Evolutionary conservation across 2,888 invertebrate genomes (phyloP).

Genomic region (Mycogona germanica): DNA sequence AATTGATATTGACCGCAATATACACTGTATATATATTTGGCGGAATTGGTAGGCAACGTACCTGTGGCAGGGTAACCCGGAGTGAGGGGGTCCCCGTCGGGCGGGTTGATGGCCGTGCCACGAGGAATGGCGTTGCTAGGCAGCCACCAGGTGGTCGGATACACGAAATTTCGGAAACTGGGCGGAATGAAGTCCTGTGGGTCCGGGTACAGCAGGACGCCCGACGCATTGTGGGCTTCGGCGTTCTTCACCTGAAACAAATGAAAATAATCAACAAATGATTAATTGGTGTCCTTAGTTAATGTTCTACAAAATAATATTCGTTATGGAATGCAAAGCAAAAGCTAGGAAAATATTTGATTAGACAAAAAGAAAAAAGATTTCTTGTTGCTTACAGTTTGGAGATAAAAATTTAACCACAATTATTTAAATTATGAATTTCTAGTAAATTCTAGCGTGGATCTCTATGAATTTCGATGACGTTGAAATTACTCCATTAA

Average conservation of each 20-base stretch:
- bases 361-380: too few species aligned
- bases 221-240: constrained; percentile 32
- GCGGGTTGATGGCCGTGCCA: constrained; percentile 32
- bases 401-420: too few species aligned
- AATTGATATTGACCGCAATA: too few species aligned
- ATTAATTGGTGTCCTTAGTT: too few species aligned
- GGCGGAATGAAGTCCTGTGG: constrained; percentile 32
- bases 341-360: too few species aligned
- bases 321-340: not conserved
- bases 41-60: constrained; percentile 23
- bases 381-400: too few species aligned
- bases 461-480: too few species aligned
- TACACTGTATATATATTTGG: too few species aligned
- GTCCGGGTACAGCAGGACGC: constrained; percentile 36
- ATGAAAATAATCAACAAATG: not conserved
- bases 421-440: too few species aligned
- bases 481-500: too few species aligned
- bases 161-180: constrained; percentile 22
- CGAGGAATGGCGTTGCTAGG: constrained; percentile 39
- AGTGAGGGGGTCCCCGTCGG: constrained; percentile 39
- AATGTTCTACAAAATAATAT: not conserved
- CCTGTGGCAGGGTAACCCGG: constrained; percentile 40
- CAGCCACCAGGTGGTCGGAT: constrained; percentile 35
- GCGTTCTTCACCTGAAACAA: constrained; percentile 23
- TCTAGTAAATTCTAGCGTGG: too few species aligned